A percentile compares a stretch with the other conserved stretches of the same genome.
Conservation (phyloP, 64 coral and sea anemone species). For the Trachythela sp. region DNA sequence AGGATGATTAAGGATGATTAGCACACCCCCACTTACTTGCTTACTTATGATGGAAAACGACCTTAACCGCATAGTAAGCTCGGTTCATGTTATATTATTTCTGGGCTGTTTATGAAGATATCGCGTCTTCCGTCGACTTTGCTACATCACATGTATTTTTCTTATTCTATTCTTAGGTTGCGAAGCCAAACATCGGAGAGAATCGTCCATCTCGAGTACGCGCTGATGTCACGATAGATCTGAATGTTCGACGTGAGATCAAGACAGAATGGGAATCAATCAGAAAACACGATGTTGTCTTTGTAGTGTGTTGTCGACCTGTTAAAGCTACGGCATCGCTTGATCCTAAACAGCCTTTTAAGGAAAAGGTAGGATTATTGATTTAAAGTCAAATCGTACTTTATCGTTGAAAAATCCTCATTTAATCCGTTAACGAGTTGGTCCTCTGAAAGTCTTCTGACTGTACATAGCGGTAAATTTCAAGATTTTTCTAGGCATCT, state of each 20-base stretch:
- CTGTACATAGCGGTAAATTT: no score
- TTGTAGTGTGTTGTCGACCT: slow-evolving; percentile 75
- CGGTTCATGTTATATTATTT: no score
- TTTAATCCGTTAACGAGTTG: background rate
- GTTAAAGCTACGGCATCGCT: slow-evolving; percentile 48
- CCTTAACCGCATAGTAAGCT: no score
- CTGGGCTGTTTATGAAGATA: no score
- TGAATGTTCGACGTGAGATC: slow-evolving; percentile 80
- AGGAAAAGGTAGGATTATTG: slow-evolving; percentile 66
- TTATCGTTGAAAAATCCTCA: background rate
- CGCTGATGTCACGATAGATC: slow-evolving; percentile 83
- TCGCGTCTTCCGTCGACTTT: no score
- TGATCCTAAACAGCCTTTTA: slow-evolving; percentile 80
- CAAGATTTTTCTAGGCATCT: no score
- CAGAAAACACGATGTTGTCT: slow-evolving; percentile 93
- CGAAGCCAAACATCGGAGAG: slow-evolving; percentile 94
- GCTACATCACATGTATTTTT: no score
- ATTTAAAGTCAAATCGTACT: no score
- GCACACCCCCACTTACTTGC: no score
- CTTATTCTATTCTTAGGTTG: slow-evolving; percentile 51
- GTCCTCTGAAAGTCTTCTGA: no score
- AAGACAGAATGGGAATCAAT: slow-evolving; percentile 82
- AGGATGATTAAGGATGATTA: no score
- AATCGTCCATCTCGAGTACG: slow-evolving; percentile 86
- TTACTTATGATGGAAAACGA: no score